Base-by-base conservation (phyloP, 2,113 vertebrate genomes). In the Leiothrix lutea region DNA sequence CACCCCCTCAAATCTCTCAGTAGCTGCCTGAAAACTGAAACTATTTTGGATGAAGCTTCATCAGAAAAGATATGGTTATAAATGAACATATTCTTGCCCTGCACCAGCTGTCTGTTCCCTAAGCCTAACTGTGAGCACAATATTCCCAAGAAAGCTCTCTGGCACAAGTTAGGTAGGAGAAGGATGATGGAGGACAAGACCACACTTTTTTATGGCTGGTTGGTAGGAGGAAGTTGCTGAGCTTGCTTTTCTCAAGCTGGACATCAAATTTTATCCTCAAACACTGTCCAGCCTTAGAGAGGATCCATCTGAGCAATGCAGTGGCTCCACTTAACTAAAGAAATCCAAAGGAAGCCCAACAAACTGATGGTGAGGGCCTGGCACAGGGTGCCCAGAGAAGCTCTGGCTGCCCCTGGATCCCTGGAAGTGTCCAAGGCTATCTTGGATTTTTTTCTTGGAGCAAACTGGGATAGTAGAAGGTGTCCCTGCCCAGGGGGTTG, bases 101-200 rank as follows among this genome's bases (percentile, higher is more conserved):
- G 78, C 50, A 73, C 60, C 84, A 94, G 74, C 85, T 97, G 82
- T 90, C 64, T 87, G 66, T 71, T 97, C 91, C 94, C 72, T 92
- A 90, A 97, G 75, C 85, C 93, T 80, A 38, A 33, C 53, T 84
- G 38, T 74, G 93, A 96, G 40, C 78, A 92, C 45, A 18, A 88
- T 57, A 91, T 87, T 95, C 97, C 95, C 77, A 92, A 96, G 82
- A 95, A 92, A 96, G 57, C 53, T 80, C 86, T 82, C 47, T 58
- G 86, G 72, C 91, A 97, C 78, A 64, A 80, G 22, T 36, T 54
- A 17, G 54, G 66, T 4, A 42, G 61, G 66, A 69, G 60, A 73
- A 80, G 33, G 62, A 78, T 44, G 54, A 14, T 3, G 4, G 48
- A 79, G 36, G 70, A 33, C 15, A n/a, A 60, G 38, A 51, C 58